Conservation (phyloP, 2,888 invertebrate genomes). For the Zele albiditarsus region DNA sequence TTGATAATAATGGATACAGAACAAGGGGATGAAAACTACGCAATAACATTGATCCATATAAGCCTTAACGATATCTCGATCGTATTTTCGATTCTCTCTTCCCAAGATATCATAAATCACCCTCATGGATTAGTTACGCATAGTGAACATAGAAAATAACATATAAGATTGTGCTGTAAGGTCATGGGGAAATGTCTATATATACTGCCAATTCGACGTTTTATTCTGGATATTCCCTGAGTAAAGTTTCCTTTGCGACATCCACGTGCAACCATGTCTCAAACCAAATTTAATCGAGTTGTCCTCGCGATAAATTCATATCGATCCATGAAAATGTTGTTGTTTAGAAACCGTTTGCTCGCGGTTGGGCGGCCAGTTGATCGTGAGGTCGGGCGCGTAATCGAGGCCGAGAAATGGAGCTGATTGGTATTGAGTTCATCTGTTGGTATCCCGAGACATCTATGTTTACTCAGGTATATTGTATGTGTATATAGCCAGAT, state of each 20-base stretch:
- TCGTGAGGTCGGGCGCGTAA: conserved; percentile 16
- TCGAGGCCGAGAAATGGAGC: conserved; percentile 32
- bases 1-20: too few relatives aligned
- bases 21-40: too few relatives aligned
- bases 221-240: not conserved
- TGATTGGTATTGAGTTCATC: conserved; percentile 30
- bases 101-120: not conserved
- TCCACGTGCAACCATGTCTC: not conserved
- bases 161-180: not conserved
- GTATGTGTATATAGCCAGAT: not conserved
- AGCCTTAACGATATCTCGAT: too few relatives aligned
- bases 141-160: not conserved
- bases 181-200: not conserved
- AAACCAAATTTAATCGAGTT: conserved; percentile 30
- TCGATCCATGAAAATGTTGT: conserved; percentile 10
- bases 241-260: too few relatives aligned
- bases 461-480: not conserved
- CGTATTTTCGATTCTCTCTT: too few relatives aligned
- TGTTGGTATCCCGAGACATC: conserved; percentile 19
- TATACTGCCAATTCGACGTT: not conserved
- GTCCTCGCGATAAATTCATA: conserved; percentile 22
- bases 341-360: not conserved
- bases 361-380: not conserved
- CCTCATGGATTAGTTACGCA: not conserved
- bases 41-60: too few relatives aligned